Conservation (phyloP, 2,888 invertebrate species). For the Pseudococcus jackbeardsleyi region DNA sequence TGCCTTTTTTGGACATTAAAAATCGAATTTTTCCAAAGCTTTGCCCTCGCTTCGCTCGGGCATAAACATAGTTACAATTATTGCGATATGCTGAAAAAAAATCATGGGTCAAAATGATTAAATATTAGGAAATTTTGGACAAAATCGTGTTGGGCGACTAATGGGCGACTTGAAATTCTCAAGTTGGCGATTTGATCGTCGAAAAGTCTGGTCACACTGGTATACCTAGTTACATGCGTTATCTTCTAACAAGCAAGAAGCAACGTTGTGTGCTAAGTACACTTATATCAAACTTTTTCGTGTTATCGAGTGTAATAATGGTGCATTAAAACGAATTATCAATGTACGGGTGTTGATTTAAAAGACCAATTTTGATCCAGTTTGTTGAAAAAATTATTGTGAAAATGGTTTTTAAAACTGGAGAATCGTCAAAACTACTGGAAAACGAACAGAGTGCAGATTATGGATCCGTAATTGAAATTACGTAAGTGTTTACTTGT, state of each 20-base stretch:
- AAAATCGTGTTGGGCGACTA: too few species aligned
- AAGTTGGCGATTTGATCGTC: too few species aligned
- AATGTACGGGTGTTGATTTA: neutral
- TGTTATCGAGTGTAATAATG: neutral
- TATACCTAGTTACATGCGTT: neutral
- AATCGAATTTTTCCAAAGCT: too few species aligned
- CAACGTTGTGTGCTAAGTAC: neutral
- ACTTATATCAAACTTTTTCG: neutral
- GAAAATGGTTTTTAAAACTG: slow-evolving; percentile 4
- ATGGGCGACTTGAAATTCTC: too few species aligned
- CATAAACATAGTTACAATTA: too few species aligned
- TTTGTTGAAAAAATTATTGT: neutral
- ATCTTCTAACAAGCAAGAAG: neutral
- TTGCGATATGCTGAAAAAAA: too few species aligned
- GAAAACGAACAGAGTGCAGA: neutral
- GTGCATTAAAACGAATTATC: neutral
- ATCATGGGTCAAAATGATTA: too few species aligned
- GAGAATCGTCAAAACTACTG: slow-evolving; percentile 1
- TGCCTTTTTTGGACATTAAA: too few species aligned
- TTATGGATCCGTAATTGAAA: slow-evolving; percentile 28
- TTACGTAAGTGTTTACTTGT: neutral
- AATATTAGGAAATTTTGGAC: too few species aligned
- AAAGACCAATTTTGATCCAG: neutral
- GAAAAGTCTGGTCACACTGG: too few species aligned
- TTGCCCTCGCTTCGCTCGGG: too few species aligned